Conservation (phyloP, 2,888 invertebrate species). For the Gisinianus flammeolus region DNA sequence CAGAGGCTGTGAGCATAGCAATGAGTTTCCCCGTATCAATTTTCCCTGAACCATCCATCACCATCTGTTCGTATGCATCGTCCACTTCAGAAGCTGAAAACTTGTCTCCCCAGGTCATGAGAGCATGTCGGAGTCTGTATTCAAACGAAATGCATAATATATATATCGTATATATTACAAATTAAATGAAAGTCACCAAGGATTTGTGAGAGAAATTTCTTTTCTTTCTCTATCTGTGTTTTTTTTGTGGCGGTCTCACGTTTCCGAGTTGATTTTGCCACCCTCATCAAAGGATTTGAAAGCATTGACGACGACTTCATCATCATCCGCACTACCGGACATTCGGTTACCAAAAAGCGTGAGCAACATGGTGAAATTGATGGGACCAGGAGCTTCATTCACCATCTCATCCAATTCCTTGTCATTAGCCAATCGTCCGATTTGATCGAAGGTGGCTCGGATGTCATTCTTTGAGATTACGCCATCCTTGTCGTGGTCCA, state of each 20-base stretch:
- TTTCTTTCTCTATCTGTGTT: too few species aligned
- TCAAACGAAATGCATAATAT: conserved; percentile 23
- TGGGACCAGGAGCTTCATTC: conserved; percentile 84
- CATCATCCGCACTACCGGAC: conserved; percentile 86
- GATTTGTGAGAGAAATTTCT: too few species aligned
- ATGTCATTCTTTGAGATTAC: conserved; percentile 84
- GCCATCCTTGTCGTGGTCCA: conserved; percentile 95
- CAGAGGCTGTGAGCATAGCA: conserved; percentile 84
- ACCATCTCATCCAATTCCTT: conserved; percentile 91
- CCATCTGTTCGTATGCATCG: conserved; percentile 90
- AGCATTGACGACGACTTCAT: conserved; percentile 88
- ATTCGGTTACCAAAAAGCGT: conserved; percentile 90
- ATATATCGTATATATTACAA: not conserved
- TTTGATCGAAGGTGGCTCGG: conserved; percentile 88
- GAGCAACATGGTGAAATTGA: conserved; percentile 94
- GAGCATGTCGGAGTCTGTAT: conserved; percentile 79
- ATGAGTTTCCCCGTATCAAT: conserved; percentile 87
- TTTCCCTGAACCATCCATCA: conserved; percentile 85
- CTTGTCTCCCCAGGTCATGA: conserved; percentile 93
- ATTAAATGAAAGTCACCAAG: conserved; percentile 11
- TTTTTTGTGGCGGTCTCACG: too few species aligned
- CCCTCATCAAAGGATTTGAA: conserved; percentile 88
- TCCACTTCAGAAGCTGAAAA: conserved; percentile 86
- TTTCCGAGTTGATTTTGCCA: conserved; percentile 87
- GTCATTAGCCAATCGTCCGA: conserved; percentile 86